Evolutionary conservation across 2,797 vertebrate genomes (phyloP), one percentile per base, ranked within the genome.

Genomic region (Pangasius macronema): DNA sequence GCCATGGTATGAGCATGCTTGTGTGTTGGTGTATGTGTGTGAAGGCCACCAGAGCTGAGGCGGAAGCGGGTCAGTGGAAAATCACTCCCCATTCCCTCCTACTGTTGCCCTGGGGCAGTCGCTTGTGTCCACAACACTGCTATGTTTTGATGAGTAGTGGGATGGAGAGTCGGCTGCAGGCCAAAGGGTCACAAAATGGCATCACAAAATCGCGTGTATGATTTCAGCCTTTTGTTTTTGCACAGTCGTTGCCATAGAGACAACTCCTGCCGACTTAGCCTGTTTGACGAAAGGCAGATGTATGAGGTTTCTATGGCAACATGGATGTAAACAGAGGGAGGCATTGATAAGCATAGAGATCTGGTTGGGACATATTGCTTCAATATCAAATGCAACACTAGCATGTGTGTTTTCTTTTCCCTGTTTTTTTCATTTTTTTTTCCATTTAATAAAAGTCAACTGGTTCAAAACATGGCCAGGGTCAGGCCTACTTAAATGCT

Each of bases 251-350:
- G 67, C 87, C 88, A 89, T 86, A 85, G 90, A 84, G 68, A 93
- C 84, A 13, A 65, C 42, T 82, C 81, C 73, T 88, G 55, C 82
- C 65, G 82, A 88, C 89, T 73, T 65, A 51, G 85, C 82, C 89
- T 88, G 81, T 87, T 86, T 84, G 82, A 81, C 79, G 79, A 80
- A 77, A 88, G 70, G 89, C 84, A 89, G 90, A 89, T 72, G 81
- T 76, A 87, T 87, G 53, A 90, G 88, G 90, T 92, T 92, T 87
- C 89, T 67, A 89, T 67, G 88, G 91, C 84, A 93, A 93, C 89
- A 82, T 82, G 83, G 70, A 87, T 81, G 82, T 87, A 90, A 90
- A 87, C 89, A 90, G 75, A 89, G 16, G 22, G 86, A 73, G 57
- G 68, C 83, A 86, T 36, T 86, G 85, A 89, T 92, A 92, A 90